phyloP scores from a whole-genome alignment of 2,113 vertebrate genomes.

The Lamprologus lemairii region DNA sequence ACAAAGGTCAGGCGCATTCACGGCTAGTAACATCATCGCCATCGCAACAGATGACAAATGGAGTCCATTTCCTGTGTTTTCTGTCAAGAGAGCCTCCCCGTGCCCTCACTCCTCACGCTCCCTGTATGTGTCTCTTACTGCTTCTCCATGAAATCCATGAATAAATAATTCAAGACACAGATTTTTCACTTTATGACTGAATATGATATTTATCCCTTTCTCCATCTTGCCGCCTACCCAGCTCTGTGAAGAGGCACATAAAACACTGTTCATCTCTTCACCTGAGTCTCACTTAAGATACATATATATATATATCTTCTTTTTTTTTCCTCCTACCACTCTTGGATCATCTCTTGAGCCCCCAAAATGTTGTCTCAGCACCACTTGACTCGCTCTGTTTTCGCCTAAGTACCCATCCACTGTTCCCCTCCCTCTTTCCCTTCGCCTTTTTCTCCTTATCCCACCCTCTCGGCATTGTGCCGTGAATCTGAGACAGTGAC shows the following conservation, averaged over 20 bases:
- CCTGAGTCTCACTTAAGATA: conserved; percentile 24
- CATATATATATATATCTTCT: not conserved
- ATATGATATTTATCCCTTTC: conserved; percentile 40
- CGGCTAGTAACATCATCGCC: conserved; percentile 22
- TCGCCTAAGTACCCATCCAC: conserved; percentile 5
- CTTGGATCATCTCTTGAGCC: conserved; percentile 67
- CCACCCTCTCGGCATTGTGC: conserved; percentile 61
- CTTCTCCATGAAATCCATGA: conserved; percentile 53
- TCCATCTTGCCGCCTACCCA: not conserved
- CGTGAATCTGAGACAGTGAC: conserved; percentile 73
- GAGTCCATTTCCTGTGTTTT: conserved; percentile 3
- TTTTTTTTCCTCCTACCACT: conserved; percentile 40
- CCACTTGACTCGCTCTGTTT: conserved; percentile 37
- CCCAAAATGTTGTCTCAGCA: conserved; percentile 69
- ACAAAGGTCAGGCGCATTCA: conserved; percentile 50
- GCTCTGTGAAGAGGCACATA: conserved; percentile 8
- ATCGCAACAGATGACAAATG: conserved; percentile 48
- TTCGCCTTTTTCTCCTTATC: conserved; percentile 22
- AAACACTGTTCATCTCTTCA: conserved; percentile 41
- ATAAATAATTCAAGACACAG: conserved; percentile 58
- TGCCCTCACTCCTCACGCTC: not conserved
- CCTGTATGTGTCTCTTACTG: not conserved
- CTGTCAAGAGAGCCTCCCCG: conserved; percentile 19
- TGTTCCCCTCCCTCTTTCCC: not conserved
- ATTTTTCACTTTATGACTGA: conserved; percentile 50